Evolutionary conservation across 2,888 invertebrate genomes (phyloP), one percentile per base, ranked within the genome.

Genomic region (Dicyrtomina minuta): DNA sequence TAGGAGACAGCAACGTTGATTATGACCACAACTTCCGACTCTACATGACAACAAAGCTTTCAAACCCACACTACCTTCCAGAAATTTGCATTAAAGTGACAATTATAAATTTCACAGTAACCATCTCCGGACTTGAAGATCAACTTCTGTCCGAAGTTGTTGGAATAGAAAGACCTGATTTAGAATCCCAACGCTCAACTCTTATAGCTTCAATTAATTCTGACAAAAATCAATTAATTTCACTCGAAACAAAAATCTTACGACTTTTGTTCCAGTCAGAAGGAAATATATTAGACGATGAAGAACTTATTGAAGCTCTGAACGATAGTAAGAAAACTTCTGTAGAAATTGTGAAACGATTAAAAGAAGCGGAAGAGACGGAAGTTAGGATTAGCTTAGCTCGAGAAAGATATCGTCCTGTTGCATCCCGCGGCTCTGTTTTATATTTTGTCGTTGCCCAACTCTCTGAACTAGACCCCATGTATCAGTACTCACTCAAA

Each of bases 401-500:
- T 0, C 86, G 96, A 51, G 91, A 94, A 82, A 90, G 89, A 79
- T 96, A 95, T 82, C 86, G 92, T 33, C 86, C 89, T 0, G 90
- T 95, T 8, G 93, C 96, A 0, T 90, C 89, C 0, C 88, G 94
- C 74, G 96, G 95, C 0, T 92, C 95, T 0, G 89, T 93, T 20
- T 83, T 96, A 4, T 96, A 93, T 82, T 96, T 96, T 81, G 92
- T 93, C 0, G 92, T 96, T 1, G 90, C 93, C 0, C 89, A 90
- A 80, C 84, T 96, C 20, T 90, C 92, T 0, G 91, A 93, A 79
- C 91, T 96, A 70, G 95, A 96, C 82, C 92, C 68, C n/a, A 96
- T 96, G 96, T 96, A 96, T 82, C 96, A 96, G 83, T 96, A 91
- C 83, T 95, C 94, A 0, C 84, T 96, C 44, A 93, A 91, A 79